Conservation (phyloP, 2,797 vertebrate species). For the Epinephelus malabaricus region DNA sequence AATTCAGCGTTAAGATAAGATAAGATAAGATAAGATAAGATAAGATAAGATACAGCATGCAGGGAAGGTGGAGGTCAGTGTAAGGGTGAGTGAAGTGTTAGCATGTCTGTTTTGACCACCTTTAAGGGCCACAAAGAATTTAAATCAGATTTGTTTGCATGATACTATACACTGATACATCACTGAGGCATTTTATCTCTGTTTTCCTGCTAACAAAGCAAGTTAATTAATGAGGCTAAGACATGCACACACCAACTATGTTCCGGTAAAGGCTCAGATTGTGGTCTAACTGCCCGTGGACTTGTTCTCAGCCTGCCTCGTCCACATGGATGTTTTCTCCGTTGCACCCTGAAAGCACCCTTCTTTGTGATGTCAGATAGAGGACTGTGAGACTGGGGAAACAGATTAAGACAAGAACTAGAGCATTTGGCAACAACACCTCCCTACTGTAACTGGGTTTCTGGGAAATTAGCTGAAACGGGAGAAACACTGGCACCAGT, state of each 20-base stretch:
- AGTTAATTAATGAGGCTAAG: not conserved
- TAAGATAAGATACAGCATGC: not conserved
- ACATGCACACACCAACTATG: not conserved
- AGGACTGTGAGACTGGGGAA: not conserved
- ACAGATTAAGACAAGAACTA: conserved; percentile 1
- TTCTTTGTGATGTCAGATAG: not conserved
- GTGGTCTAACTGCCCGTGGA: not conserved
- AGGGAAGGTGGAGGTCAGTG: not conserved
- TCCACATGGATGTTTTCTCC: not conserved
- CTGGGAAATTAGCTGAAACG: not conserved
- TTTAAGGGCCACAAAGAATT: not conserved
- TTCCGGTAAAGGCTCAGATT: not conserved
- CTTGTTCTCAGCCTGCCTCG: not conserved
- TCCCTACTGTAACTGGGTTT: conserved; percentile 1
- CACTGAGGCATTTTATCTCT: not conserved
- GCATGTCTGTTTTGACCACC: not conserved
- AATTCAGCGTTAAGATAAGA: too few relatives aligned
- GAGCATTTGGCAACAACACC: not conserved
- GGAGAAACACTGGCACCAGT: not conserved
- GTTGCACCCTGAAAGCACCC: not conserved
- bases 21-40: too few relatives aligned
- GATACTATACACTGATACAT: not conserved
- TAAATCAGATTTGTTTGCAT: too few relatives aligned
- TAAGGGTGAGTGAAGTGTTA: not conserved
- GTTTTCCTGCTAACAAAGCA: not conserved